Evolutionary conservation across 2,888 invertebrate genomes (phyloP).

Genomic region (Anoplius nigerrimus): DNA sequence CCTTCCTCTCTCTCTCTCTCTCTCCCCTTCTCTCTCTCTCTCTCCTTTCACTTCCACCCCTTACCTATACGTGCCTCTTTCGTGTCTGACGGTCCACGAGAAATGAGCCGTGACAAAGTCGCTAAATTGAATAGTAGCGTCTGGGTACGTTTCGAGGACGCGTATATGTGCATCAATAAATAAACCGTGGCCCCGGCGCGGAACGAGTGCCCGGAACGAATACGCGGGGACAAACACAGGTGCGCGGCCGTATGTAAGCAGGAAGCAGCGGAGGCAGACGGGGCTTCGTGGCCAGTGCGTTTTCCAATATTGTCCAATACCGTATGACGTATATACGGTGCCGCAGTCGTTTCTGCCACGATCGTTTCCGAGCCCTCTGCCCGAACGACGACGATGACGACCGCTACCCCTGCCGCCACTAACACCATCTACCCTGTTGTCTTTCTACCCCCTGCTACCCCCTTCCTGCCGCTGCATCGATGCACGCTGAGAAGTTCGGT

Average conservation of each 20-base stretch:
- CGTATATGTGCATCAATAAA: conserved; percentile 23
- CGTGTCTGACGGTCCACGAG: conserved; percentile 15
- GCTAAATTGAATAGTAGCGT: conserved; percentile 34
- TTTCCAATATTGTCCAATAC: conserved; percentile 48
- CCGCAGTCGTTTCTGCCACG: conserved; percentile 32
- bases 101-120: conserved; percentile 42
- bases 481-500: no score
- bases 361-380: conserved; percentile 30
- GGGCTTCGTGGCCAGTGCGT: not conserved
- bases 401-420: no score
- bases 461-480: conserved; percentile 19
- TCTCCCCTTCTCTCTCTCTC: not conserved
- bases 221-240: no score
- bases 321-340: conserved; percentile 30
- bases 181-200: conserved; percentile 26
- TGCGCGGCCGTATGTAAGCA: no score
- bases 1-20: conserved; percentile 6
- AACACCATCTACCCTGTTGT: no score
- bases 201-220: conserved; percentile 11
- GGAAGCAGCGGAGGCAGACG: no score
- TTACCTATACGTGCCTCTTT: not conserved
- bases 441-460: not conserved
- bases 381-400: no score
- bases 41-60: not conserved
- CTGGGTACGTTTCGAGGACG: conserved; percentile 8